Evolutionary conservation across 2,797 vertebrate genomes (phyloP).

Genomic region (Craterocephalus amniculus): DNA sequence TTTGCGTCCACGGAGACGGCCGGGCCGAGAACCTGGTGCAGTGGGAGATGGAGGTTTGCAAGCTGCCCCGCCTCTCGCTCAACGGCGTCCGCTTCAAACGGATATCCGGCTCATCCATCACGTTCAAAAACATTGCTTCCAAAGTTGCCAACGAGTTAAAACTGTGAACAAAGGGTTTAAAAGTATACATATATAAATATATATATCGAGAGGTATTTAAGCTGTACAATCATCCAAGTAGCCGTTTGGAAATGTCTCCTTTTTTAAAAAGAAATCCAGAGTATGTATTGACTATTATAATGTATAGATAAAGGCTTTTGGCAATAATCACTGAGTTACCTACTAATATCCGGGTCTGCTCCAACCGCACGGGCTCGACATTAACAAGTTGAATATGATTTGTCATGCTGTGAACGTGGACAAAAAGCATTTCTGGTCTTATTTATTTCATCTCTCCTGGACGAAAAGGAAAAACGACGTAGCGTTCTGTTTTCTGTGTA

Average conservation of each 20-base stretch:
- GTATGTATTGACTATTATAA: constrained; percentile 87
- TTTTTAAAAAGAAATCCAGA: constrained; percentile 85
- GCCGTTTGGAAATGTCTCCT: constrained; percentile 88
- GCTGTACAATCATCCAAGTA: constrained; percentile 94
- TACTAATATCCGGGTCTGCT: constrained; percentile 79
- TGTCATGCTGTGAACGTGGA: constrained; percentile 84
- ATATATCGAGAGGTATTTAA: constrained; percentile 85
- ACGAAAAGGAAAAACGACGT: constrained; percentile 55
- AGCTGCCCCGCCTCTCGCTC: constrained; percentile 93
- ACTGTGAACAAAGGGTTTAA: constrained; percentile 86
- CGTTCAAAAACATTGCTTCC: constrained; percentile 99
- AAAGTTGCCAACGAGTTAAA: constrained; percentile 98
- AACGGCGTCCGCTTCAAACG: constrained; percentile 96
- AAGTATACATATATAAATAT: constrained; percentile 71
- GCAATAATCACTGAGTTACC: constrained; percentile 97
- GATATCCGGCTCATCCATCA: constrained; percentile 96
- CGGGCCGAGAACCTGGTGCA: constrained; percentile 92
- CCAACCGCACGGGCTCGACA: constrained; percentile 63
- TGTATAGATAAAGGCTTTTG: constrained; percentile 94
- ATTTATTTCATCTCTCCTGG: constrained; percentile 81
- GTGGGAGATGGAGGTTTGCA: constrained; percentile 99
- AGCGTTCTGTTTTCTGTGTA: constrained; percentile 82
- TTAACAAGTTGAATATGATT: constrained; percentile 78
- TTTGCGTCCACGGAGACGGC: constrained; percentile 93
- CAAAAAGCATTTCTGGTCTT: constrained; percentile 80